Evolutionary conservation across 2,113 vertebrate genomes (phyloP), one percentile per base, ranked within the genome.

Genomic region (Petrocephalus zakoni): DNA sequence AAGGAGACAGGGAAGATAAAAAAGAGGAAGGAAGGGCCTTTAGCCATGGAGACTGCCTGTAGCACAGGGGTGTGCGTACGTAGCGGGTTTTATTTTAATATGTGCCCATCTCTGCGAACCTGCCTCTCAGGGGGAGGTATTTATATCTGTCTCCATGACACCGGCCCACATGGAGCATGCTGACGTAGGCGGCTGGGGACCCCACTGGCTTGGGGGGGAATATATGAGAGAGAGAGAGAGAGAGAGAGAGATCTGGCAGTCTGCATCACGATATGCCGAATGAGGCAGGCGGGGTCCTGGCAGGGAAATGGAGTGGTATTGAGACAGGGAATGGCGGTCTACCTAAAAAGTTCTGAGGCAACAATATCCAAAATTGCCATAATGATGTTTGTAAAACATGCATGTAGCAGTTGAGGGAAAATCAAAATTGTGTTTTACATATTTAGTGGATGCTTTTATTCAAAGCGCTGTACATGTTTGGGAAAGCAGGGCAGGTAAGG

Each of bases 101-200:
- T 85, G 46, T 52, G 47, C n/a, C n/a, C 22, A 1, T n/a, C 47
- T 89, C 72, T 86, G 88, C 81, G 72, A 88, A 87, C 25, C 88
- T 58, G 88, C 22, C 88, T 58, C 47, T 51, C 87, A 34, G 19
- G 58, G 86, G 90, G 86, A 46, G 19, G n/a, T 89, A 90, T 88
- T 89, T 93, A 58, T 88, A 92, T 90, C 85, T 25, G 88, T 55
- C 88, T 52, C 75, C 88, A 82, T 64, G 75, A 88, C 72, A 4
- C 37, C 29, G 17, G 25, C 89, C 88, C 47, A 58, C 64, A 89
- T 81, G 64, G 83, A 25, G 83, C 2, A 25, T n/a, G 11, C 83
- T 85, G 83, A 85, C 83, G 83, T 19, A 55, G 47, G 42, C 49
- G 2, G 22, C 22, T 13, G 55, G 58, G 58, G 61, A 87, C 61